Conservation (phyloP, 2,113 vertebrate species). For the Microcebus murinus region DNA sequence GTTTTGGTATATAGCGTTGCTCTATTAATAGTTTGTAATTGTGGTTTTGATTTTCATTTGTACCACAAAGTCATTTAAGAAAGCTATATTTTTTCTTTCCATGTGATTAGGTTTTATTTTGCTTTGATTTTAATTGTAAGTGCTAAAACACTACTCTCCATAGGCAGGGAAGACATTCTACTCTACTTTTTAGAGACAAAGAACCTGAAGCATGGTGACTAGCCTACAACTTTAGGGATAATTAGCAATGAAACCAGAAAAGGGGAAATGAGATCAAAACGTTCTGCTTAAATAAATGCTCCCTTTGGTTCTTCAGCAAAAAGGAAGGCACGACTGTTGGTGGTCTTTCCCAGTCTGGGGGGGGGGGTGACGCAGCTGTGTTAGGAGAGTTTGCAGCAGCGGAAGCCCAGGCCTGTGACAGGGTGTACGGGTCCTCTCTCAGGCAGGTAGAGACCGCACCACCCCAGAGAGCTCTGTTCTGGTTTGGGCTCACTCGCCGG, state of each 20-base stretch:
- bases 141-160: not conserved
- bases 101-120: slow-evolving; percentile 51
- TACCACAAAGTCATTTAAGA: slow-evolving; percentile 42
- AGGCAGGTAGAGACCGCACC: not conserved
- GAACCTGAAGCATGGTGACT: not conserved
- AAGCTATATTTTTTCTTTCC: not conserved
- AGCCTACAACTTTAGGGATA: not conserved
- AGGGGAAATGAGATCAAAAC: not conserved
- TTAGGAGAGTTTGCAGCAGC: not conserved
- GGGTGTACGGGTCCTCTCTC: too few relatives aligned
- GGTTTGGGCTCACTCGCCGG: rapidly evolving
- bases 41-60: slow-evolving; percentile 47
- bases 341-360: not conserved
- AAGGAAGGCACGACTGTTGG: not conserved
- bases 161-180: not conserved
- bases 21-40: slow-evolving; percentile 42
- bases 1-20: not conserved
- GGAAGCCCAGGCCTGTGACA: not conserved
- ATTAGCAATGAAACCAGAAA: not conserved
- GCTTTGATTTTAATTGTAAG: not conserved
- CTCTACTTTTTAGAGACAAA: not conserved
- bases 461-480: not conserved
- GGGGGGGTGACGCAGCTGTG: not conserved
- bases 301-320: not conserved
- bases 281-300: not conserved